Conservation (phyloP, 2,797 vertebrate species). For the Poeciliopsis gracilis region DNA sequence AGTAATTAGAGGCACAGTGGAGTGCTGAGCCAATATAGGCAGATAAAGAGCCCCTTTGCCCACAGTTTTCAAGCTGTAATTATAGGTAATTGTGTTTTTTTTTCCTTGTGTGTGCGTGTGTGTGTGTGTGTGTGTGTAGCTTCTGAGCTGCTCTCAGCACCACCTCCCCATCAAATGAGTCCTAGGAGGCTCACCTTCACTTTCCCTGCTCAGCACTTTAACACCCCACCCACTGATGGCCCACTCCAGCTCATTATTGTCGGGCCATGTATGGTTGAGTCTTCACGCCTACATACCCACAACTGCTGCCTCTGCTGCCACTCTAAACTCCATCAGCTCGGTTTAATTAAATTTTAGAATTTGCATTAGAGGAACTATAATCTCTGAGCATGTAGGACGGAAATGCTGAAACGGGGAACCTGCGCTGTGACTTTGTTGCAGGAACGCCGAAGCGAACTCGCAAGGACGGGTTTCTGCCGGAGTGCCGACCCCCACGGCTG, state of each 20-base stretch:
- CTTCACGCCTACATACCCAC: slow-evolving; percentile 61
- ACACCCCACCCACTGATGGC: slow-evolving; percentile 70
- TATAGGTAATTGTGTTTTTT: slow-evolving; percentile 78
- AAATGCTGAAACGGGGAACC: slow-evolving; percentile 41
- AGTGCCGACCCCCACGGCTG: neutral
- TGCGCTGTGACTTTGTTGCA: slow-evolving; percentile 26
- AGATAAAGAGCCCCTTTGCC: slow-evolving; percentile 75
- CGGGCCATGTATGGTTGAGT: slow-evolving; percentile 56
- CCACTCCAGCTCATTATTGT: slow-evolving; percentile 74
- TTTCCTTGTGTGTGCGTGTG: neutral
- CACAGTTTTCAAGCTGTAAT: slow-evolving; percentile 74
- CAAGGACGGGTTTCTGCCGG: slow-evolving; percentile 17
- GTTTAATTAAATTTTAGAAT: slow-evolving; percentile 63
- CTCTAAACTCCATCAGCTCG: slow-evolving; percentile 55
- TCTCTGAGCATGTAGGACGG: slow-evolving; percentile 55
- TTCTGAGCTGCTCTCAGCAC: slow-evolving; percentile 70
- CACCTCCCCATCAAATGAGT: slow-evolving; percentile 70
- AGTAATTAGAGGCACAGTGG: slow-evolving; percentile 71
- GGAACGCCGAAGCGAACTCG: slow-evolving; percentile 18
- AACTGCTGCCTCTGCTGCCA: slow-evolving; percentile 50
- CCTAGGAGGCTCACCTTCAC: slow-evolving; percentile 73
- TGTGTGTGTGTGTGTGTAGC: slow-evolving; percentile 31
- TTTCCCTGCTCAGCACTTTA: slow-evolving; percentile 78
- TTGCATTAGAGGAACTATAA: slow-evolving; percentile 60
- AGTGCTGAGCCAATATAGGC: slow-evolving; percentile 70